phyloP scores from a whole-genome alignment of 2,113 vertebrate species.

The Casuarius casuarius region DNA sequence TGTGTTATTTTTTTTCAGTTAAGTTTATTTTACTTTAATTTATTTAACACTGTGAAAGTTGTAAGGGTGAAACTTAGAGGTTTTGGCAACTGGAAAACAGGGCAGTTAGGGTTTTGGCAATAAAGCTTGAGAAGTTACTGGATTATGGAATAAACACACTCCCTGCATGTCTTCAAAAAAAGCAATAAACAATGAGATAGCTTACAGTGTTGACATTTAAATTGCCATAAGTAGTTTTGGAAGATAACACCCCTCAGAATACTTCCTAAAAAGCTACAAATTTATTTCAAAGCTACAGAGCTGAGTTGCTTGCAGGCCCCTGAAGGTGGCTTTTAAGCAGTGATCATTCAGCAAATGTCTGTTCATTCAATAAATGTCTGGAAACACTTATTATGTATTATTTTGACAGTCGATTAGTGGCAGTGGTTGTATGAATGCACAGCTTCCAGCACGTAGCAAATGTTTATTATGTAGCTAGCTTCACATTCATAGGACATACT shows the following conservation, averaged over 20 bases:
- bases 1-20: neutral
- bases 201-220: neutral
- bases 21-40: slow-evolving; percentile 23
- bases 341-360: neutral
- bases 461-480: neutral
- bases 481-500: neutral
- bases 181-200: neutral
- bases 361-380: neutral
- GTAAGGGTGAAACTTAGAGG: neutral
- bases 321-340: neutral
- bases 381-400: neutral
- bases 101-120: slow-evolving; percentile 31
- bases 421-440: neutral
- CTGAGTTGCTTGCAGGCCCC: neutral
- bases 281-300: neutral
- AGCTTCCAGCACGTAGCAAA: neutral
- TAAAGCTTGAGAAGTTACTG: neutral
- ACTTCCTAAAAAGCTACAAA: neutral
- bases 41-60: neutral
- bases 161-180: neutral
- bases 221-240: neutral
- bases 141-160: neutral
- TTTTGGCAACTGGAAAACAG: neutral
- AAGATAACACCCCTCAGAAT: neutral
- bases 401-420: neutral